A percentile compares a stretch with the other conserved stretches of the same genome.
phyloP scores from a whole-genome alignment of 1,140 invertebrate species.

The Drosophila asahinai region DNA sequence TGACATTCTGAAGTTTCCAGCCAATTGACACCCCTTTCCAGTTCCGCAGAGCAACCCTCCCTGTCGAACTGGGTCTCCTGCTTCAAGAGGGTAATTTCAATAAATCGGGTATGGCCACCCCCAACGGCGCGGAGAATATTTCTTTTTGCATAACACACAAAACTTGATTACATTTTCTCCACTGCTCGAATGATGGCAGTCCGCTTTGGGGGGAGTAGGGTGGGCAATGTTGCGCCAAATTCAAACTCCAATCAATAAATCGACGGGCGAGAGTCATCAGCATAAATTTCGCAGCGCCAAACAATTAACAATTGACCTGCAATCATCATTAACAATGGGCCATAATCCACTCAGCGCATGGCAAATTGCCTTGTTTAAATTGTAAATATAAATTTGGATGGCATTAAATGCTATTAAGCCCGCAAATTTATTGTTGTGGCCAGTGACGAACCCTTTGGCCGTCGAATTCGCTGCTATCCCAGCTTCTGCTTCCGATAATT shows the following conservation, averaged over 20 bases:
- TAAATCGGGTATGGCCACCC: constrained; percentile 58
- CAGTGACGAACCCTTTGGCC: constrained; percentile 14
- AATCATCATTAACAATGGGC: constrained; percentile 78
- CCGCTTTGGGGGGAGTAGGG: not conserved
- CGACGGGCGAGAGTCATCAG: constrained; percentile 75
- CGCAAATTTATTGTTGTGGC: constrained; percentile 61
- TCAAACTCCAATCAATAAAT: constrained; percentile 69
- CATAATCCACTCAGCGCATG: constrained; percentile 75
- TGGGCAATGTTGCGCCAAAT: constrained; percentile 17
- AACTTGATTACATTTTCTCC: constrained; percentile 65
- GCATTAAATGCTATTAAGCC: constrained; percentile 79
- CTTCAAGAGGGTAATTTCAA: constrained; percentile 77
- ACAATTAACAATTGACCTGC: constrained; percentile 79
- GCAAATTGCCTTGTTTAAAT: constrained; percentile 78
- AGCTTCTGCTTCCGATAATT: constrained; percentile 57
- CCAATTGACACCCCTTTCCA: constrained; percentile 83
- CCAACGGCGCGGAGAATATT: constrained; percentile 21
- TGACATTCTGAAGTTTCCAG: constrained; percentile 70
- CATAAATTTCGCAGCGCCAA: constrained; percentile 66
- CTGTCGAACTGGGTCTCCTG: constrained; percentile 14
- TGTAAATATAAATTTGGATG: constrained; percentile 79
- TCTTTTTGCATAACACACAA: constrained; percentile 65
- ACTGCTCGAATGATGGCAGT: constrained; percentile 36
- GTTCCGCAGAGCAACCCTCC: constrained; percentile 54
- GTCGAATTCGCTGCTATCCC: constrained; percentile 5